Evolutionary conservation across 2,797 vertebrate species (phyloP), one percentile per base, ranked within the genome.

Genomic region (Gallinago solitaria): DNA sequence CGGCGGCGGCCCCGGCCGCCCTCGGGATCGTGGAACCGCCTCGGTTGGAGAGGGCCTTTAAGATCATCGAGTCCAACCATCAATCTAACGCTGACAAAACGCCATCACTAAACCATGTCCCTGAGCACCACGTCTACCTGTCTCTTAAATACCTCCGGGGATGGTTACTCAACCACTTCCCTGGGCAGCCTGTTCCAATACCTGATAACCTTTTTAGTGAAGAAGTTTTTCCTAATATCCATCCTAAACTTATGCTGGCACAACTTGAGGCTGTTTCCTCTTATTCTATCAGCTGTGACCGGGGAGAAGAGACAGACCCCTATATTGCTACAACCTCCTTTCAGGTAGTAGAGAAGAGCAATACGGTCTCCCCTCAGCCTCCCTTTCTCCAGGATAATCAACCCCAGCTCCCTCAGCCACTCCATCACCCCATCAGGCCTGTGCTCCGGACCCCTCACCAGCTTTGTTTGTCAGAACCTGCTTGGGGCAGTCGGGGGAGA

Each of bases 1-100:
- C 10, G 8, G 21, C 10, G 10, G 32, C 5, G 8, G 3, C 17
- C 4, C 7, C 8, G 6, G 7, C 6, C 3, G 59, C 43, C 5
- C 13, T 12, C 25, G 12, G 59, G 16, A 6, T 12, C 11, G 25
- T 18, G 17, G 59, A 28, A 37, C 11, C 9, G 35, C 27, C 16
- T 28, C 6, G 59, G 11, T 39, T 18, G 27, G 37, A 39, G 28
- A 6, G 27, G 27, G 4, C 8, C 60, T 61, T 61, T 28, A 19
- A 28, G 37, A 28, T 39, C 37, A 13, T 41, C 18, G 37, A 30
- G 35, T 19, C 59, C 59, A 28, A 19, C 17, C 59, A 5, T 19
- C 37, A 20, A 5, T 19, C 27, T 13, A 9, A 28, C 60, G 6
- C 27, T 63, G 27, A 19, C 18, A 30, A 30, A 63, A 14, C 2